These are phyloP conservation scores for Pediacus dermestoides DNA, from an alignment of 2,888 invertebrate species.

Conservation along the genomic window DNA sequence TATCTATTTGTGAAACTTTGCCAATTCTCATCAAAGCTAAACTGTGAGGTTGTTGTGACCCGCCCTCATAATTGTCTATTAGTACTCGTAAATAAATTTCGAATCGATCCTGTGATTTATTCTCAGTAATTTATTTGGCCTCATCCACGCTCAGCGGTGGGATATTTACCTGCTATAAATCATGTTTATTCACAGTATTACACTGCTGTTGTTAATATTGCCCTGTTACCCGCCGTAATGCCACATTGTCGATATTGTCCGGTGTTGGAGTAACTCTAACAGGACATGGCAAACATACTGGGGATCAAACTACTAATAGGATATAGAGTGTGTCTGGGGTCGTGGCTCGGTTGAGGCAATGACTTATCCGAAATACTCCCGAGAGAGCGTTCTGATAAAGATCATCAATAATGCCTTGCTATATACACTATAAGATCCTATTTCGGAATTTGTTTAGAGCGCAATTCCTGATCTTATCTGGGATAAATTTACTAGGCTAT, in stretches of 20 bases:
- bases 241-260: conserved; percentile 15
- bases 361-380: conserved; percentile 39
- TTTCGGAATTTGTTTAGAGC: conserved; percentile 28
- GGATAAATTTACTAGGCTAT: conserved; percentile 7
- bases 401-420: conserved; percentile 37
- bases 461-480: conserved; percentile 13
- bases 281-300: conserved; percentile 17
- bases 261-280: conserved; percentile 15
- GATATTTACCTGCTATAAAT: too few relatives aligned
- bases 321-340: conserved; percentile 36
- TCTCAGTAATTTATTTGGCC: too few relatives aligned
- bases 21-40: too few relatives aligned
- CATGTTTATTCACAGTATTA: too few relatives aligned
- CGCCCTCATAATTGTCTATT: too few relatives aligned
- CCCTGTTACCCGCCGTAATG: too few relatives aligned
- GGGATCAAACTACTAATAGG: conserved; percentile 37
- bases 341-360: conserved; percentile 31
- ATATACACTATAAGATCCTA: conserved; percentile 26
- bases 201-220: too few relatives aligned
- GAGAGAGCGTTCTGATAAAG: conserved; percentile 34
- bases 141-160: too few relatives aligned
- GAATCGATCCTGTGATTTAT: too few relatives aligned
- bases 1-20: too few relatives aligned
- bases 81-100: too few relatives aligned
- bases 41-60: too few relatives aligned